These are phyloP conservation scores for Epistrophella euchroma DNA, from an alignment of 2,888 invertebrate genomes.

Conservation along the genomic window DNA sequence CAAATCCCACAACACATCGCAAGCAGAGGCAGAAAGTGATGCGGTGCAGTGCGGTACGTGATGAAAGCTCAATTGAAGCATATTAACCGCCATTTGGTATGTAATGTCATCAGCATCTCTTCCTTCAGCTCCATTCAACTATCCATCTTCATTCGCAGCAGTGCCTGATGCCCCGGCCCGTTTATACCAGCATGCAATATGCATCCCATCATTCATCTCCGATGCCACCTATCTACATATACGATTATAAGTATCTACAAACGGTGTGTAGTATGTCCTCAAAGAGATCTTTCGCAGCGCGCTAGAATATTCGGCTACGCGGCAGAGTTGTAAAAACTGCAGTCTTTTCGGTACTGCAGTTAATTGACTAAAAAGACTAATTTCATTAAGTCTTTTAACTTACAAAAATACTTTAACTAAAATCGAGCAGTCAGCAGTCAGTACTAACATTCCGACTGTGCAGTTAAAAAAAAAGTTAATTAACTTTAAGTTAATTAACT, in stretches of 20 bases:
- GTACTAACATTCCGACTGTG: too few relatives aligned
- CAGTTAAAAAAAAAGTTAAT: too few relatives aligned
- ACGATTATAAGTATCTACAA: neutral
- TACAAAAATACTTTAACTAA: too few relatives aligned
- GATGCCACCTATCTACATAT: constrained; percentile 35
- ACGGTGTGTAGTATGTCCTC: constrained; percentile 31
- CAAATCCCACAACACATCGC: constrained; percentile 75
- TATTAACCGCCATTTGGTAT: constrained; percentile 75
- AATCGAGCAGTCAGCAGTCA: too few relatives aligned
- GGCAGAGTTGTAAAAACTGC: too few relatives aligned
- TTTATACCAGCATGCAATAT: constrained; percentile 51
- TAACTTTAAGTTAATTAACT: too few relatives aligned
- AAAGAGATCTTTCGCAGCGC: constrained; percentile 56
- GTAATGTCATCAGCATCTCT: constrained; percentile 75
- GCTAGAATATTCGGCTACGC: constrained; percentile 66
- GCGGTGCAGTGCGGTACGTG: neutral
- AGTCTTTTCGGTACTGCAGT: too few relatives aligned
- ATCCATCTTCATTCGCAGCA: constrained; percentile 74
- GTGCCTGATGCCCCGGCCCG: too few relatives aligned
- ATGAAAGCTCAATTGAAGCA: constrained; percentile 73
- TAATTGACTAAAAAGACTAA: too few relatives aligned
- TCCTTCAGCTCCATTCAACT: constrained; percentile 71
- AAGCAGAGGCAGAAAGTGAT: constrained; percentile 11
- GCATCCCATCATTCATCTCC: constrained; percentile 54
- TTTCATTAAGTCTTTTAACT: too few relatives aligned